Evolutionary conservation across 2,113 vertebrate species (phyloP), one percentile per base, ranked within the genome.

Genomic region (Canis aureus): DNA sequence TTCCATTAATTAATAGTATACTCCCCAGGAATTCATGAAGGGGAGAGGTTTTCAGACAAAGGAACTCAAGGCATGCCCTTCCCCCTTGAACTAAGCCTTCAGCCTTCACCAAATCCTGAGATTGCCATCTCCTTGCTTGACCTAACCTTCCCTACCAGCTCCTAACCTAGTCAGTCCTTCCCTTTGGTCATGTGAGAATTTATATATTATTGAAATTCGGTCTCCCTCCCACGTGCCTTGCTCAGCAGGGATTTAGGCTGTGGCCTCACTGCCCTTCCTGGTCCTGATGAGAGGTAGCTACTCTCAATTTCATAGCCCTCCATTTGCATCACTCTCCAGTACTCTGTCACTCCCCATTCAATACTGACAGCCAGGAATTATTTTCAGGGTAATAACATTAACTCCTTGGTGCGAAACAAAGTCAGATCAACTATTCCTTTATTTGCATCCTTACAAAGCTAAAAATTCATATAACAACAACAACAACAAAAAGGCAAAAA

Each of bases 401-500:
- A 69, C 27, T 67, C 62, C 11, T 67, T 62, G 10, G 17, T 25
- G 20, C 60, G 71, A 81, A 93, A 84, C 22, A 8, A 86, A 55
- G 15, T 89, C 29, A 94, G 78, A 71, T 32, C 32, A 74, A 62
- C 43, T 71, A 32, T 32, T 92, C n/a, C n/a, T 53, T 92, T 49
- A 89, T 71, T 86, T 80, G 74, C 43, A 67, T 74, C 27, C 38
- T 82, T 87, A 3, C 67, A 80, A 97, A 95, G 27, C 55, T 62
- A 29, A 95, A 87, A 51, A 78, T 25, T 43, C 16, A 64, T 15
- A 20, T 27, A 29, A 74, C 4, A 8, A 35, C 94, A 69, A 35
- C 94, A 69, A 8, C 22, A 59, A 43, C 73, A 62, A 22, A 89
- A 23, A 84, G 80, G 32, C 55, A 32, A 57, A 96, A 57, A 16